These are phyloP conservation scores for Steinernema carpocapsae DNA, from an alignment of 2,888 invertebrate species.

Conservation along the genomic window DNA sequence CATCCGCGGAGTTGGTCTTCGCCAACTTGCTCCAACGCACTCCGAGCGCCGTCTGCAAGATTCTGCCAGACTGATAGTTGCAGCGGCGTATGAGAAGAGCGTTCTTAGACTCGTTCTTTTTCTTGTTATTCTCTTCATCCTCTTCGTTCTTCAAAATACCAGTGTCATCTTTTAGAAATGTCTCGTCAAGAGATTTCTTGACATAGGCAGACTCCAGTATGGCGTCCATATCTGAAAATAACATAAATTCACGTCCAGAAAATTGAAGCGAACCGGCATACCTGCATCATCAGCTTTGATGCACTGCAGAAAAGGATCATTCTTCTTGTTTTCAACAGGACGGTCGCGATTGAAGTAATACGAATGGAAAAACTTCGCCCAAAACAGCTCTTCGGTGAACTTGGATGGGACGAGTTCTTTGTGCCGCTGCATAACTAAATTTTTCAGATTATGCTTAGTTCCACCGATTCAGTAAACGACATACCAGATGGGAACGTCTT, in stretches of 20 bases:
- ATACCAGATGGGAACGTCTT: slow-evolving; percentile 91
- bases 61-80: slow-evolving; percentile 66
- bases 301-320: slow-evolving; percentile 96
- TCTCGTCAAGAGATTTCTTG: neutral
- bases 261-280: slow-evolving; percentile 57
- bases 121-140: neutral
- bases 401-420: slow-evolving; percentile 92
- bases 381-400: slow-evolving; percentile 94
- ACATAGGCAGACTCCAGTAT: slow-evolving; percentile 37
- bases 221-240: slow-evolving; percentile 41
- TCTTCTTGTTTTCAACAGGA: slow-evolving; percentile 74
- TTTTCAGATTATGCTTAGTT: slow-evolving; percentile 31
- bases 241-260: too few species aligned
- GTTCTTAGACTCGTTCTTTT: neutral
- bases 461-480: slow-evolving; percentile 15
- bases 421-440: slow-evolving; percentile 88
- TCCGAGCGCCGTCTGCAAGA: slow-evolving; percentile 47
- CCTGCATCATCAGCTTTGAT: slow-evolving; percentile 89
- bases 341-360: slow-evolving; percentile 87
- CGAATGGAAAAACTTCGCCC: slow-evolving; percentile 99
- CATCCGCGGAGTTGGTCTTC: neutral
- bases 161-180: neutral
- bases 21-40: neutral
- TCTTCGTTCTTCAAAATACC: slow-evolving; percentile 10
- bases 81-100: slow-evolving; percentile 56